phyloP scores from a whole-genome alignment of 2,888 invertebrate genomes.

The Fabriciana adippe region DNA sequence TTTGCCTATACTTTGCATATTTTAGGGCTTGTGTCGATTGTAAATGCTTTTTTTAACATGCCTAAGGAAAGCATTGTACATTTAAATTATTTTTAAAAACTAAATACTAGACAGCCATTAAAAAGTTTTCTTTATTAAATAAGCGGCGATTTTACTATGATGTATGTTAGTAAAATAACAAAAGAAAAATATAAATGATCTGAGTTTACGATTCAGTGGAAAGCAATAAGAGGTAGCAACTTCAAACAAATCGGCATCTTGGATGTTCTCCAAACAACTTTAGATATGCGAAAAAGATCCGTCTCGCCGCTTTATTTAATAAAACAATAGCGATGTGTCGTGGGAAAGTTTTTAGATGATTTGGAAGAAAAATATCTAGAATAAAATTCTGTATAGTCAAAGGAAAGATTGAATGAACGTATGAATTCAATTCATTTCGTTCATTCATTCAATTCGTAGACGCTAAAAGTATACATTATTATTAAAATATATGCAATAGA shows the following conservation, averaged over 20 bases:
- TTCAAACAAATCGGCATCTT: conserved; percentile 20
- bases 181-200: conserved; percentile 1
- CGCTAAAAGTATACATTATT: too few relatives aligned
- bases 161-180: too few relatives aligned
- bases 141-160: too few relatives aligned
- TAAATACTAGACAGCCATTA: too few relatives aligned
- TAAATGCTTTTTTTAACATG: too few relatives aligned
- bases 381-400: not conserved
- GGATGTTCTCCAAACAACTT: conserved; percentile 26
- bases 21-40: too few relatives aligned
- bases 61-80: too few relatives aligned
- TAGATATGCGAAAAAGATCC: conserved; percentile 21
- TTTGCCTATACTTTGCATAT: too few relatives aligned
- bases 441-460: too few relatives aligned
- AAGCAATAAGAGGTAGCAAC: conserved; percentile 21
- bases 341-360: conserved; percentile 1
- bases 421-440: not conserved
- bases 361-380: not conserved
- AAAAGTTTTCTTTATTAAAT: too few relatives aligned
- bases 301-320: conserved; percentile 22
- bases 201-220: conserved; percentile 19
- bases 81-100: too few relatives aligned
- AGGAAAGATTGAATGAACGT: not conserved
- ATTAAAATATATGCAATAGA: too few relatives aligned
- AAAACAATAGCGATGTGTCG: conserved; percentile 3